These are phyloP conservation scores for Hippopotamus amphibius DNA, from an alignment of 2,113 vertebrate species.

Conservation along the genomic window DNA sequence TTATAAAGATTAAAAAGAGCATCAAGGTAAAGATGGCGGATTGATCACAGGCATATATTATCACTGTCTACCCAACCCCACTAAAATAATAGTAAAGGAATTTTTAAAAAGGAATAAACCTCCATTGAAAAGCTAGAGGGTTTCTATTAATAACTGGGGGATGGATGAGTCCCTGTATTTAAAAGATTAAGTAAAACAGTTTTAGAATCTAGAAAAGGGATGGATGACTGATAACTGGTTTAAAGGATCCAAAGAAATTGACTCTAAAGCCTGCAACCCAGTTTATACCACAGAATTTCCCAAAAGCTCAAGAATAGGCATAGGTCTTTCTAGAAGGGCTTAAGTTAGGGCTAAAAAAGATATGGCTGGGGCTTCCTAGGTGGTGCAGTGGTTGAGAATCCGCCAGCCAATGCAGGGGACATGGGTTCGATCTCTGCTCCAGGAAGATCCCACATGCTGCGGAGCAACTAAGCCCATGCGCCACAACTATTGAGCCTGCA, in stretches of 20 bases:
- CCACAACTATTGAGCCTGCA: no score
- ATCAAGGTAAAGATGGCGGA: not conserved
- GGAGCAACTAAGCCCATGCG: no score
- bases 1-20: conserved; percentile 10
- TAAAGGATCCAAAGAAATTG: not conserved
- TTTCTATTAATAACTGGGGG: not conserved
- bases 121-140: not conserved
- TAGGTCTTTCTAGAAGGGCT: not conserved
- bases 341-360: not conserved
- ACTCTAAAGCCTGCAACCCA: not conserved
- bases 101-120: not conserved
- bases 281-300: not conserved
- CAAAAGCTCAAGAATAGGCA: not conserved
- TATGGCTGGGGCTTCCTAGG: not conserved
- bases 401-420: no score
- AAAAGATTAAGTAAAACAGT: not conserved
- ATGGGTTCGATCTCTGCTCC: no score
- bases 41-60: not conserved
- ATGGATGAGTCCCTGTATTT: not conserved
- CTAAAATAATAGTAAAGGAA: conserved; percentile 10
- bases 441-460: no score
- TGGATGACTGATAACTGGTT: not conserved
- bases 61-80: not conserved
- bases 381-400: no score
- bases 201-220: conserved; percentile 8